Conservation (phyloP, 2,113 vertebrate species). For the Myotis yumanensis region DNA sequence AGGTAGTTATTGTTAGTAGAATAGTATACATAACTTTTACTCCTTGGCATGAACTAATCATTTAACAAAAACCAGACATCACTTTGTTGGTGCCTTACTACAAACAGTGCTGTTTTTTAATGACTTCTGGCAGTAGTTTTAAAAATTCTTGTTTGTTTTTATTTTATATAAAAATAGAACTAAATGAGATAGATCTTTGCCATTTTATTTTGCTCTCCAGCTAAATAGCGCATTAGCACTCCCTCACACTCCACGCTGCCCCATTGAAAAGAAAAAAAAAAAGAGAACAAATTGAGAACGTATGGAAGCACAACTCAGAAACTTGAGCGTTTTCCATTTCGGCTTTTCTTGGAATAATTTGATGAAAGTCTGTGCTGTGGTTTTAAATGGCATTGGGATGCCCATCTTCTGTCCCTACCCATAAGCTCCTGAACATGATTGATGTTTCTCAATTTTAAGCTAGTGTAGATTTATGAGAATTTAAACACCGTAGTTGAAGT, state of each 20-base stretch:
- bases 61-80: constrained; percentile 20
- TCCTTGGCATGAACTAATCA: constrained; percentile 18
- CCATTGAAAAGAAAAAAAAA: background rate
- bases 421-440: constrained; percentile 75
- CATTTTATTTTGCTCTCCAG: constrained; percentile 19
- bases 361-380: constrained; percentile 45
- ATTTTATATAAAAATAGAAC: constrained; percentile 55
- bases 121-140: background rate
- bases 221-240: background rate
- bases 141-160: constrained; percentile 9
- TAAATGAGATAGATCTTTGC: background rate
- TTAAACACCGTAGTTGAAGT: constrained; percentile 75
- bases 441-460: constrained; percentile 78
- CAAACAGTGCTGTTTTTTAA: constrained; percentile 46
- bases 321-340: constrained; percentile 39
- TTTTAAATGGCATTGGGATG: constrained; percentile 51
- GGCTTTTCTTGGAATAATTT: constrained; percentile 38
- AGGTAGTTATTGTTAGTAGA: background rate
- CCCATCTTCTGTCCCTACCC: constrained; percentile 61
- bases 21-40: background rate
- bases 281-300: background rate
- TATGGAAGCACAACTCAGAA: background rate
- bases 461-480: constrained; percentile 79
- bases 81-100: constrained; percentile 34
- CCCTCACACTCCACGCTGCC: background rate